Evolutionary conservation across 2,113 vertebrate species (phyloP), one percentile per base, ranked within the genome.

Genomic region (Reinhardtius hippoglossoides): DNA sequence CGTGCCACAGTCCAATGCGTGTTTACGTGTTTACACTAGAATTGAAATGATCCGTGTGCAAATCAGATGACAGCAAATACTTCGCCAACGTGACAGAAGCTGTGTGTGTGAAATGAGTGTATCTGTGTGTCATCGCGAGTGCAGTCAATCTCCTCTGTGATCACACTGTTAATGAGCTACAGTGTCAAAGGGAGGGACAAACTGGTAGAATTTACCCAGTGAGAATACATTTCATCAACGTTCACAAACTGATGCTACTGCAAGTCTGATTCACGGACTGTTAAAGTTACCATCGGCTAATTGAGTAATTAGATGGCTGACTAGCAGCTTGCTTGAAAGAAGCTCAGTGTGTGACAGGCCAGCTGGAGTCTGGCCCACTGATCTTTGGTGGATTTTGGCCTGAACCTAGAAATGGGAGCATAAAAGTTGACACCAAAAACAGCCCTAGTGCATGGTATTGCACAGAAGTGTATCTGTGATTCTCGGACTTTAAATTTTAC

Each of bases 31-130:
- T 73, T 24, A 44, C 6, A 12, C 31, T 21, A 21, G 18, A 46
- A 72, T 70, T 68, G 1, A 72, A 84, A 69, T 55, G 24, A 72
- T 64, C 61, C 69, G 9, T 64, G 62, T 61, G 46, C 46, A 79
- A 61, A 70, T 64, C 48, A 58, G 10, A 46, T 9, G 58, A 50
- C 27, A 54, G 40, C n/a, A 62, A 76, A 76, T 16, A 27, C 61
- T 44, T 59, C 70, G 54, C 14, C 52, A 77, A 27, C 66, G 14
- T 21, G 58, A 62, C 66, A 7, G 57, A 74, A 26, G 54, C 52
- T 20, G 65, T 20, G 65, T 1, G 1, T 48, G 61, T 74, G 42
- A 76, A 76, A 74, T 58, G 20, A n/a, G 63, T 16, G 18, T 52
- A 14, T 62, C 8, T 56, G 9, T 14, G 21, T 20, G 42, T 60